Base-by-base conservation (phyloP, 2,888 invertebrate species). In the Andrena marginata region DNA sequence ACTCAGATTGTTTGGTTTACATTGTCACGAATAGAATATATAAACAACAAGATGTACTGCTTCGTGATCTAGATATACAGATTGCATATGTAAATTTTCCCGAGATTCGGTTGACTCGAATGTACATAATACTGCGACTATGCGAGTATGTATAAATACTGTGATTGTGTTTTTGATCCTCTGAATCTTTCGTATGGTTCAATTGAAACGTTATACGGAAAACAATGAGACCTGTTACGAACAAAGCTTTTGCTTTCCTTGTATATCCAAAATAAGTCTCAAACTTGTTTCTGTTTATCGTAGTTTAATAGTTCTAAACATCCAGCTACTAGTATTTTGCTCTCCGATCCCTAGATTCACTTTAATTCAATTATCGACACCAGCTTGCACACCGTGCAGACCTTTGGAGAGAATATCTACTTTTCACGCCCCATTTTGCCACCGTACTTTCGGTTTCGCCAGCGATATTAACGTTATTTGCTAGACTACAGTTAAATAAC, bases 401-500 rank as follows among this genome's bases (percentile, higher is more conserved):
- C 35, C 10, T 65, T 26, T 7, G 13, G 8, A 65, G 31, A 70
- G n/a, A 35, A 10, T 7, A 31, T 42, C 64, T 26, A n/a, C 20
- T n/a, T 13, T 31, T 7, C 48, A 29, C 23, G 51, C 8, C 26
- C 23, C 29, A 35, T 54, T 48, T 70, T 23, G 62, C 16, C 26
- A 49, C 26, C n/a, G 23, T 75, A 80, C 48, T 60, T 67, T 67
- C 26, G 65, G 64, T 62, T 70, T 29, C 64, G n/a, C 67, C 31
- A 69, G 49, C 69, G 60, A 64, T 49, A 56, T 33, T 65, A 70
- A 70, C 48, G 4, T 68, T 72, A 68, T 73, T 80, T 31, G 54
- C 65, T 85, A 80, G 49, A 67, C 77, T 85, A 85, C 29, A 29
- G 77, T 87, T 87, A 88, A 86, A 83, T 87, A 82, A 86, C 85